A percentile compares a stretch with the other conserved stretches of the same genome.
Evolutionary conservation across 2,888 invertebrate species (phyloP).

Genomic region (Hydrotaea cyrtoneurina): DNA sequence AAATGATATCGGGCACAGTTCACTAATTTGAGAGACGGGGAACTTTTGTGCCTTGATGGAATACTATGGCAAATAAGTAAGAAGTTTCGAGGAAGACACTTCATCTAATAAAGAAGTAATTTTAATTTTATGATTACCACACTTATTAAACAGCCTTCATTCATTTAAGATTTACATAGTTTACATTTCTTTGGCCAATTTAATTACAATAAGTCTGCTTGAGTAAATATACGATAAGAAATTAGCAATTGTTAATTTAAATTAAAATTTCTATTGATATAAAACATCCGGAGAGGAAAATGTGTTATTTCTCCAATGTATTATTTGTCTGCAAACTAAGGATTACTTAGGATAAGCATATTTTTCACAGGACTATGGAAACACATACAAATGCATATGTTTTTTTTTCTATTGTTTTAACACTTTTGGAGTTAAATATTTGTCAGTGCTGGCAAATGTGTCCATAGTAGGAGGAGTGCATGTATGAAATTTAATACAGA

Average conservation of each 20-base stretch:
- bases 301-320: background rate
- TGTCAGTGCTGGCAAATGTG: no score
- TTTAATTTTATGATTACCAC: background rate
- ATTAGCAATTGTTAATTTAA: constrained; percentile 34
- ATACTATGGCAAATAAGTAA: no score
- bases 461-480: no score
- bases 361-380: background rate
- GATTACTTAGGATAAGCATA: constrained; percentile 15
- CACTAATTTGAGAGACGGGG: no score
- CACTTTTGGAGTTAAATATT: background rate
- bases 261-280: constrained; percentile 38
- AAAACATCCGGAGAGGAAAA: background rate
- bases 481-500: no score
- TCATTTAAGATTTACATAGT: no score
- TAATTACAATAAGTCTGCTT: constrained; percentile 16
- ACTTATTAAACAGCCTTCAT: no score
- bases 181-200: no score
- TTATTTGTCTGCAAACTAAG: background rate
- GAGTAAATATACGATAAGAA: constrained; percentile 19
- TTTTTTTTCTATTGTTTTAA: constrained; percentile 4
- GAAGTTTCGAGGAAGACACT: no score
- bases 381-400: background rate
- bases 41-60: no score
- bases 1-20: no score
- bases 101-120: no score